Percentiles rank a stretch among this genome's conserved stretches.
Conservation (phyloP, 2,113 vertebrate species). For the Seriola quinqueradiata region DNA sequence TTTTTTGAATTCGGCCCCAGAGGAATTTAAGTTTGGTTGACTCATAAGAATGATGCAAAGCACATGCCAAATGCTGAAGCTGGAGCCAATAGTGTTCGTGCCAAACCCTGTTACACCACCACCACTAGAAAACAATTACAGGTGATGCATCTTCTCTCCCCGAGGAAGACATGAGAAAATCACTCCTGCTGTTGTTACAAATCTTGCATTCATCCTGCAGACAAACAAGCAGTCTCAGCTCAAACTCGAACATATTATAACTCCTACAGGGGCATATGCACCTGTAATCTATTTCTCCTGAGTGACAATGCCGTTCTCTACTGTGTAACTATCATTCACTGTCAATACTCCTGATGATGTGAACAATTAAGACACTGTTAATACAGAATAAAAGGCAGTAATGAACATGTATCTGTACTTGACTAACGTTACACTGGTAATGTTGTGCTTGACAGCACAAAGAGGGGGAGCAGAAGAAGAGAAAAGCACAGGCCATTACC, state of each 20-base stretch:
- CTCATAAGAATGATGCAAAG: slow-evolving; percentile 21
- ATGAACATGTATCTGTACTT: neutral
- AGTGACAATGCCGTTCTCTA: neutral
- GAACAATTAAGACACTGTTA: neutral
- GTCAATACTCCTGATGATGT: neutral
- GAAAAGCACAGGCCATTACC: slow-evolving; percentile 13
- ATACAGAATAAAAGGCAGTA: neutral
- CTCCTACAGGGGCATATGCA: neutral
- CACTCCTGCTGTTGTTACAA: slow-evolving; percentile 8
- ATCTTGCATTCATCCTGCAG: slow-evolving; percentile 1
- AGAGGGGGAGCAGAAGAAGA: neutral
- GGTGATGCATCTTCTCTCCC: slow-evolving; percentile 8
- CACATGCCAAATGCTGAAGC: slow-evolving; percentile 9
- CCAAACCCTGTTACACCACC: slow-evolving; percentile 20
- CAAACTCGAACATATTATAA: neutral
- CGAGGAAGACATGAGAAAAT: neutral
- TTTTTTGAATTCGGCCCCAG: slow-evolving; percentile 5
- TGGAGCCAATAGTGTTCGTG: neutral
- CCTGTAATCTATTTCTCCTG: neutral
- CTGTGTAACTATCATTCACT: slow-evolving; percentile 5
- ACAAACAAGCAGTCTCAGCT: neutral
- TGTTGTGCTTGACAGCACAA: slow-evolving; percentile 1
- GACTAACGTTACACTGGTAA: neutral
- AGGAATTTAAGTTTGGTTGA: slow-evolving; percentile 2
- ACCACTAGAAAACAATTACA: slow-evolving; percentile 7